These are phyloP conservation scores for Colossoma macropomum DNA, from an alignment of 2,113 vertebrate genomes.

Conservation along the genomic window DNA sequence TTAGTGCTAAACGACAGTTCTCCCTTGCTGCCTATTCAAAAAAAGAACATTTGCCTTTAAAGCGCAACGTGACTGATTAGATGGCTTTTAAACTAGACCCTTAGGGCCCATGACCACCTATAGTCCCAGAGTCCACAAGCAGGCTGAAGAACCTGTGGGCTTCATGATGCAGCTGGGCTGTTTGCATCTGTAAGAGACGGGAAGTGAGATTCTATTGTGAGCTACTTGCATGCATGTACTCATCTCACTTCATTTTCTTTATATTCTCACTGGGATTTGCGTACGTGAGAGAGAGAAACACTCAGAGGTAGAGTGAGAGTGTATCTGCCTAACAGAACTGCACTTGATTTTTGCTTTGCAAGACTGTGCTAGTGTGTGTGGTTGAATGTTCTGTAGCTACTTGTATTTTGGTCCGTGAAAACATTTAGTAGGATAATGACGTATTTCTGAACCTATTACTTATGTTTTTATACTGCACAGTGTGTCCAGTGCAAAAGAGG, in stretches of 20 bases:
- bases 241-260: neutral
- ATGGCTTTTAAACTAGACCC: too few species aligned
- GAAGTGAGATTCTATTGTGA: neutral
- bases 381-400: neutral
- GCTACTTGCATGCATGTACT: neutral
- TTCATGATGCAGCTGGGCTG: neutral
- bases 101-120: too few species aligned
- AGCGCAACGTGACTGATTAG: too few species aligned
- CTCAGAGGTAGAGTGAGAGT: neutral
- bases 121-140: too few species aligned
- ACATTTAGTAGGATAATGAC: slow-evolving; percentile 13
- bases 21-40: too few species aligned
- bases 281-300: neutral
- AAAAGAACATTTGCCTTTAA: too few species aligned
- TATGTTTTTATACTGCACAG: slow-evolving; percentile 46
- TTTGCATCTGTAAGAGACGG: neutral
- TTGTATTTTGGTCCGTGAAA: slow-evolving; percentile 9
- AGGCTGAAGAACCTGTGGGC: too few species aligned
- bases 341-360: neutral
- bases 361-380: slow-evolving; percentile 9
- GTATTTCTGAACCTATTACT: slow-evolving; percentile 33
- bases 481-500: slow-evolving; percentile 30
- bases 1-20: too few species aligned
- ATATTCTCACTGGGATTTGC: neutral
- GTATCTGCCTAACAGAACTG: neutral